phyloP scores from a whole-genome alignment of 2,888 invertebrate species.

The Disparrhopalites patrizii region DNA sequence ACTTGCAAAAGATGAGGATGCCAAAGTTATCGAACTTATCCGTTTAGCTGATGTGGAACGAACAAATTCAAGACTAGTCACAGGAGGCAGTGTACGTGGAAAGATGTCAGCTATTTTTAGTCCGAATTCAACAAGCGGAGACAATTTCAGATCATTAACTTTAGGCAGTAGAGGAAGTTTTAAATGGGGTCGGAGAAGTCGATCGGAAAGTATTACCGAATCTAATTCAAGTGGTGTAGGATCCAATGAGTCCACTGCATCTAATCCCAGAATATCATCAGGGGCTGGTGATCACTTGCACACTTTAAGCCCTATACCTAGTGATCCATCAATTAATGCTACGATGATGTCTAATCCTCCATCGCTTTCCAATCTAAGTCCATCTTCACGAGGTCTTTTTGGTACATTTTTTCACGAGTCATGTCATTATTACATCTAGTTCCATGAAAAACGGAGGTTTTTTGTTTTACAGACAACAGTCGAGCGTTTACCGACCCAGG shows the following conservation, averaged over 20 bases:
- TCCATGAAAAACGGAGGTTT: not conserved
- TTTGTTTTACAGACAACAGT: slow-evolving; percentile 31
- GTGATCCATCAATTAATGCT: slow-evolving; percentile 60
- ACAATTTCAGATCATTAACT: not conserved
- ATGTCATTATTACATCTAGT: too few relatives aligned
- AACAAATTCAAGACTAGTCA: not conserved
- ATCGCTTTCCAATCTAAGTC: slow-evolving; percentile 50
- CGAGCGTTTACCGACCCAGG: slow-evolving; percentile 43
- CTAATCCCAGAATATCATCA: not conserved
- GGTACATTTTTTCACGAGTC: not conserved
- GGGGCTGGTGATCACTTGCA: slow-evolving; percentile 54
- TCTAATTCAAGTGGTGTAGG: slow-evolving; percentile 78
- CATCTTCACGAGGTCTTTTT: slow-evolving; percentile 38
- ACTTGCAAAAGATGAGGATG: not conserved
- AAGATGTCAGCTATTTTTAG: slow-evolving; percentile 21
- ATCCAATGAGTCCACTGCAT: slow-evolving; percentile 60
- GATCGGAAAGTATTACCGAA: slow-evolving; percentile 58
- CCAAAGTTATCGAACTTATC: too few relatives aligned
- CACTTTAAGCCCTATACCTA: slow-evolving; percentile 82
- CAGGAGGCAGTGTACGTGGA: slow-evolving; percentile 24
- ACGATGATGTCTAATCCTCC: slow-evolving; percentile 54
- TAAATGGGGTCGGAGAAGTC: slow-evolving; percentile 50
- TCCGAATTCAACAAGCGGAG: not conserved
- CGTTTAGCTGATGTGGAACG: not conserved
- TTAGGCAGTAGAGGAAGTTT: slow-evolving; percentile 19